Base-by-base conservation (phyloP, 2,113 vertebrate genomes). In the Bambusicola thoracicus region DNA sequence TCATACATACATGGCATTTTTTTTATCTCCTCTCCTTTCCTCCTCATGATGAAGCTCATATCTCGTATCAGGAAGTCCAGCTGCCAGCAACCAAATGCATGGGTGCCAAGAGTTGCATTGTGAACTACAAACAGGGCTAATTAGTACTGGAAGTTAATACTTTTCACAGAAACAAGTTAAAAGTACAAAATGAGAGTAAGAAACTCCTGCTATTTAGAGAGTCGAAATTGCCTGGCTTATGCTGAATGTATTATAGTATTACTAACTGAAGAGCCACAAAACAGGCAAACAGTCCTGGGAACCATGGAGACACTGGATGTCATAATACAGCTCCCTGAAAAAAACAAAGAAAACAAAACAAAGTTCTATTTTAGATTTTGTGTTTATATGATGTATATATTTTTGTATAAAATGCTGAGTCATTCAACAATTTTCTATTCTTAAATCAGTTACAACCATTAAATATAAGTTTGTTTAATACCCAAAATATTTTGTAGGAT, bases 401-500 rank as follows among this genome's bases (percentile, higher is more conserved):
- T 16, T 93, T 90, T 88, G 4, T 12, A 80, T 46, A 43, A 87
- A 84, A 69, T 56, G 76, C 53, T 30, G 12, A 84, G 1, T 24
- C 1, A 9, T 67, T 75, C 7, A 70, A 58, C 18, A 30, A 44
- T 44, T 91, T 75, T 5, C 10, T 68, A 17, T 55, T 87, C 3
- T 16, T 83, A 46, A 73, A 48, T 44, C 11, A 58, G 3, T 63
- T 75, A n/a, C 17, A 9, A 59, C 12, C 4, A 51, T 10, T 6
- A 82, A 83, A 46, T 43, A 38, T 51, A 7, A 4, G 4, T 69
- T 41, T 67, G 4, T 41, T 63, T 58, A 43, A 27, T 13, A 20
- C 0, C 0, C 3, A 43, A 87, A 69, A 20, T 1, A 5, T 69
- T 58, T 76, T 7, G 55, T 5, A 56, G 5, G 13, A 76, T 69